A percentile compares a stretch with the other conserved stretches of the same genome.
Conservation (phyloP, 2,113 vertebrate genomes). For the Genyomyrus donnyi region DNA sequence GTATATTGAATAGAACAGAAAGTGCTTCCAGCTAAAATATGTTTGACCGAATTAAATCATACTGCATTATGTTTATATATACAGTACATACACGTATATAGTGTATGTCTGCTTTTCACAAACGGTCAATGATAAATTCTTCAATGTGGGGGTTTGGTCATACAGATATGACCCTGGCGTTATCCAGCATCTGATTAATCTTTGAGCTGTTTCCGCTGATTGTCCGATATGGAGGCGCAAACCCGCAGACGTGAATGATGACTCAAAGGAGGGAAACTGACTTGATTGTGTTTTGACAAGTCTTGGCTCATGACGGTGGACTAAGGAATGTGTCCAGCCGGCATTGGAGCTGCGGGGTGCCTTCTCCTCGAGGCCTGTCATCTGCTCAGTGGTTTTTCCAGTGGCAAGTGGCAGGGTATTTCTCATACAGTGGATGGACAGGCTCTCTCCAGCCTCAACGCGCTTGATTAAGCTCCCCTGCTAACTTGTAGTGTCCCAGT, state of each 20-base stretch:
- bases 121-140: neutral
- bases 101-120: neutral
- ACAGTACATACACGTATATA: neutral
- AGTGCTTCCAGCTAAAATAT: neutral
- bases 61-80: neutral
- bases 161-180: neutral
- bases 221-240: neutral
- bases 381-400: neutral
- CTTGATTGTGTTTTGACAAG: slow-evolving; percentile 17
- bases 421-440: neutral
- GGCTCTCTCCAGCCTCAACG: neutral
- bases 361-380: neutral
- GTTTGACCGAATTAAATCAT: neutral
- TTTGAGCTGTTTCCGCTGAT: neutral
- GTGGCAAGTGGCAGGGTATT: neutral
- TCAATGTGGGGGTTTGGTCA: neutral
- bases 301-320: neutral
- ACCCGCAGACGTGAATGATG: neutral
- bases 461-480: neutral
- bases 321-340: neutral
- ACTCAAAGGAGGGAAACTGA: neutral
- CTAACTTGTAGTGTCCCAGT: neutral
- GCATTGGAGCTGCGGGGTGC: neutral
- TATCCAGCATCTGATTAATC: neutral
- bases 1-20: neutral